Conservation (phyloP, 2,888 invertebrate species). For the Cyclophora albipunctata region DNA sequence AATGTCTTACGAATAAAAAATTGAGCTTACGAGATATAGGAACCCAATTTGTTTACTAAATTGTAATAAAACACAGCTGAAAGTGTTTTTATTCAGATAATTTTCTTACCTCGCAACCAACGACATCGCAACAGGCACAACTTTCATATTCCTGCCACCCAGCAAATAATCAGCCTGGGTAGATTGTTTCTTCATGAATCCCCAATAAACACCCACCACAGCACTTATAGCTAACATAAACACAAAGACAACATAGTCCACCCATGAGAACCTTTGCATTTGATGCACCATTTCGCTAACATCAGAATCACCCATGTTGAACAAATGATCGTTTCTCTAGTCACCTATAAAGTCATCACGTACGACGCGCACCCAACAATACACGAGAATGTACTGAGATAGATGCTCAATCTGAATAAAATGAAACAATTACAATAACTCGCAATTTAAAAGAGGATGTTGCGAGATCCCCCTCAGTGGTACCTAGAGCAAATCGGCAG, state of each 20-base stretch:
- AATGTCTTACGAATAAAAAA: too few relatives aligned
- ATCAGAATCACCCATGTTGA: slow-evolving; percentile 46
- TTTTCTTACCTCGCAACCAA: slow-evolving; percentile 84
- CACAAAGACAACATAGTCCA: slow-evolving; percentile 86
- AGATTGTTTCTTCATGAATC: slow-evolving; percentile 79
- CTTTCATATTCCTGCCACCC: slow-evolving; percentile 87
- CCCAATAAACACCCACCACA: slow-evolving; percentile 88
- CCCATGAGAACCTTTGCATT: slow-evolving; percentile 80
- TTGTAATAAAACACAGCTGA: too few relatives aligned
- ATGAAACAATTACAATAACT: slow-evolving; percentile 75
- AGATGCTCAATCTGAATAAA: slow-evolving; percentile 61
- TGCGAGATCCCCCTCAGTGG: slow-evolving; percentile 68
- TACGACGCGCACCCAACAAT: slow-evolving; percentile 35
- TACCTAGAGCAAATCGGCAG: slow-evolving; percentile 46
- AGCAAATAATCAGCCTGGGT: slow-evolving; percentile 84
- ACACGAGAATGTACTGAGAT: slow-evolving; percentile 37
- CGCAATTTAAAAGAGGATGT: slow-evolving; percentile 75
- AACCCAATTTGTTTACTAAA: too few relatives aligned
- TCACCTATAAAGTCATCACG: slow-evolving; percentile 4
- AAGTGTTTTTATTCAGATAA: too few relatives aligned
- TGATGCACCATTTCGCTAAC: slow-evolving; percentile 66
- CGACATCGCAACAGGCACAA: slow-evolving; percentile 88
- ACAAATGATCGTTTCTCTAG: slow-evolving; percentile 1
- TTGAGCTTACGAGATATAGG: too few relatives aligned
- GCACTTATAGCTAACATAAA: slow-evolving; percentile 85